Evolutionary conservation across 2,888 invertebrate genomes (phyloP).

Genomic region (Boloria euphrosyne): DNA sequence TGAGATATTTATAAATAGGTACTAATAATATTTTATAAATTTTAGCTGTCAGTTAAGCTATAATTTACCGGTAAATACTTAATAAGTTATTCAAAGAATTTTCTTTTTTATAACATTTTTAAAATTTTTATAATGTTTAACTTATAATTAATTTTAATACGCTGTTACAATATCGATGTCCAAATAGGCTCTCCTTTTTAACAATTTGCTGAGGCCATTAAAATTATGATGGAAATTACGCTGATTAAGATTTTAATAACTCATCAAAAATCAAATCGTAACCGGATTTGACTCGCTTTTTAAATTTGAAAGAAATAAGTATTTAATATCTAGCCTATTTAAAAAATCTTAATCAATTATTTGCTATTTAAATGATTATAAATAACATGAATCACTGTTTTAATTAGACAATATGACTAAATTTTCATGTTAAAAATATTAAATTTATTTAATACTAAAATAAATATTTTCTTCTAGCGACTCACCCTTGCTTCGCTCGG

Average conservation of each 20-base stretch:
- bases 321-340: too few relatives aligned
- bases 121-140: not conserved
- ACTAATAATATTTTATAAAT: too few relatives aligned
- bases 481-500: too few relatives aligned
- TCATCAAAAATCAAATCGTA: slow-evolving; percentile 18
- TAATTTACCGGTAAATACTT: too few relatives aligned
- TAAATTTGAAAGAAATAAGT: not conserved
- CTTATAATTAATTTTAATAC: not conserved
- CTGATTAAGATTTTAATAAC: slow-evolving; percentile 19
- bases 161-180: slow-evolving; percentile 7
- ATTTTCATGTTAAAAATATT: too few relatives aligned
- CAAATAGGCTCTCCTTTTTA: slow-evolving; percentile 10
- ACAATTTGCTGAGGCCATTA: slow-evolving; percentile 11
- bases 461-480: too few relatives aligned
- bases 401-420: not conserved
- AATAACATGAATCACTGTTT: not conserved
- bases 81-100: too few relatives aligned
- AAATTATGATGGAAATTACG: slow-evolving; percentile 12
- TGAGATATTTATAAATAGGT: too few relatives aligned
- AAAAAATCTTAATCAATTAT: too few relatives aligned
- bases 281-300: slow-evolving; percentile 1
- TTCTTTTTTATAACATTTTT: not conserved
- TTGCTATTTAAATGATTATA: too few relatives aligned
- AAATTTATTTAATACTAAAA: not conserved
- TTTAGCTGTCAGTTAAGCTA: too few relatives aligned